Evolutionary conservation across 2,113 vertebrate genomes (phyloP), one percentile per base, ranked within the genome.

Genomic region (Anolis carolinensis): DNA sequence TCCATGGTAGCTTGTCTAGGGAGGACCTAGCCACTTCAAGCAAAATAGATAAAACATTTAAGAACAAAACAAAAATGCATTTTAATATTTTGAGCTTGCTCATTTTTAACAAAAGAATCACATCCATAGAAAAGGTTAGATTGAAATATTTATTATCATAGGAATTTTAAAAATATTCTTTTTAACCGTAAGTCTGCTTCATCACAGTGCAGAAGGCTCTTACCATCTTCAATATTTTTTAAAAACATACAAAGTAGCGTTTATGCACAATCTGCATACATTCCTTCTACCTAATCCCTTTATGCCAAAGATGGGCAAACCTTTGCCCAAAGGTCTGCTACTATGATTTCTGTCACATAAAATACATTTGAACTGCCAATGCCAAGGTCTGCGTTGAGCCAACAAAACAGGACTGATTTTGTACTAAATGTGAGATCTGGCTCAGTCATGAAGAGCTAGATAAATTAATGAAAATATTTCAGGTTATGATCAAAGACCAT

Each of bases 151-250:
- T 74, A 85, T 81, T 88, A 86, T 90, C 79, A 82, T 74, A 90
- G 86, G 91, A 91, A 89, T 94, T 90, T 67, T 1, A 90, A 92
- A 92, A 90, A 92, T 81, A 74, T 84, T 86, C 89, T 92, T 81
- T 93, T 92, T 89, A 92, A 93, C 90, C 80, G 85, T 87, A 92
- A 92, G 88, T 95, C 93, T 92, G 88, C 90, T 93, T 92, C 88
- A 93, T 94, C 95, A 95, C 93, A 95, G 92, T 95, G 94, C 92
- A 93, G 94, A 93, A 93, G 94, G 93, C 93, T 90, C 90, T 91
- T 94, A 92, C 68, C 84, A 93, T 82, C 93, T 65, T 92, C 86
- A 92, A 93, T 86, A 91, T 92, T 93, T 87, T 52, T 93, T 87
- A 79, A 94, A 89, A 91, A 93, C 59, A 92, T 95, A 95, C 78